Evolutionary conservation across 1,140 invertebrate genomes (phyloP), one percentile per base, ranked within the genome.

Genomic region (Apocrypta bakeri): DNA sequence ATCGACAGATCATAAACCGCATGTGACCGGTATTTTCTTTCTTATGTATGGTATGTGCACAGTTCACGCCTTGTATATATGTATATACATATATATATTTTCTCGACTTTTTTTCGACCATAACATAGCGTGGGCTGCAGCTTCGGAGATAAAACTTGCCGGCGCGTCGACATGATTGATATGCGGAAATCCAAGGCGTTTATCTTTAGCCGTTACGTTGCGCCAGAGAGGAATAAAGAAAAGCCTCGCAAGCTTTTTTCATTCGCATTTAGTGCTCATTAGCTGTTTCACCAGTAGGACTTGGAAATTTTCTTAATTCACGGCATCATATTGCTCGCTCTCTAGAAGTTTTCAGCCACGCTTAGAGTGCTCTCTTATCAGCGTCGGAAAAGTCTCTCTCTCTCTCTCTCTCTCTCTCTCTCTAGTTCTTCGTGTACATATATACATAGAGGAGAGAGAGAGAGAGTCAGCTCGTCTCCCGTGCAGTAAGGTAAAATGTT

Each of bases 121-220:
- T n/a, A n/a, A n/a, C n/a, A n/a, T n/a, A n/a, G n/a, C n/a, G n/a
- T n/a, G n/a, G n/a, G n/a, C 48, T 72, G 61, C 27, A 37, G 11
- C 64, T 11, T 14, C 63, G 29, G 8, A 61, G 80, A 81, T 82
- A 82, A 82, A 76, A 71, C 24, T 21, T n/a, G 72, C 40, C 40
- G 56, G 48, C 73, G 48, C 73, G 72, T 64, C 74, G 63, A 64
- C 74, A 68, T 72, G 74, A 82, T 77, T 73, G 81, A 83, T 83
- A 74, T 25, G 76, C 75, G 76, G 61, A 74, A 83, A 79, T 83
- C 76, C 37, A 64, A 73, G 76, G 75, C 74, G 81, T 78, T 82
- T 82, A 82, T 82, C 81, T 82, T 71, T 27, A 12, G 37, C 25
- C 76, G 63, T 4, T 9, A 25, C 71, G 37, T 7, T 14, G 33